Base-by-base conservation (phyloP, 2,113 vertebrate species). In the Haplochromis vanheusdeni region DNA sequence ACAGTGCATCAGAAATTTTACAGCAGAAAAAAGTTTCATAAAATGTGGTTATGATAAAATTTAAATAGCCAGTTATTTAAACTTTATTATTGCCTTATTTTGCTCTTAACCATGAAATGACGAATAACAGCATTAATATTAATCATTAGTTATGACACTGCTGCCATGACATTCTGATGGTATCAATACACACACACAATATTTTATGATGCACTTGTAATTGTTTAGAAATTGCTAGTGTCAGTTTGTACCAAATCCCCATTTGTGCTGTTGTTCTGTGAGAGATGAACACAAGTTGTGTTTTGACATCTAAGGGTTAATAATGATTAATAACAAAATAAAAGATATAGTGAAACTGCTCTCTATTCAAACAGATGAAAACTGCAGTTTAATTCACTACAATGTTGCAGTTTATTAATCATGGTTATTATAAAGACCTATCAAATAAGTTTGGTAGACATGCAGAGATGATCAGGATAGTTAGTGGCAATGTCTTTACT, bases 311-410 rank as follows among this genome's bases (percentile, higher is more conserved):
- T 21, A 35, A 40, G 7, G 19, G 7, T 21, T 70, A 40, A 14
- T 42, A 42, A 21, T 70, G n/a, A 42, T 14, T 40, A 9, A 70
- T 23, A 70, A 37, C 33, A 65, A 65, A n/a, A 65, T 37, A n/a
- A 65, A 5, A 5, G 17, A 12, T 65, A 65, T 0, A 65, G 17
- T 0, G 2, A 3, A 37, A 65, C 17, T 65, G 17, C 0, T 65
- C 6, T 65, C 60, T 37, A 65, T 65, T 62, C 31, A 62, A 62
- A 62, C 60, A 65, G 60, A 37, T 37, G 60, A 35, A 65, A 65
- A 37, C 60, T 65, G 60, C 33, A 23, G 37, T 70, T 70, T 6
- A 14, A 70, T 42, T 23, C 19, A 23, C 62, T 42, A 4, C n/a
- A 13, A 40, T 21, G 7, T 23, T 68, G 9, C 19, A 70, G n/a